Evolutionary conservation across 1,140 invertebrate species (phyloP), one percentile per base, ranked within the genome.

Genomic region (Hylaeus volcanicus): DNA sequence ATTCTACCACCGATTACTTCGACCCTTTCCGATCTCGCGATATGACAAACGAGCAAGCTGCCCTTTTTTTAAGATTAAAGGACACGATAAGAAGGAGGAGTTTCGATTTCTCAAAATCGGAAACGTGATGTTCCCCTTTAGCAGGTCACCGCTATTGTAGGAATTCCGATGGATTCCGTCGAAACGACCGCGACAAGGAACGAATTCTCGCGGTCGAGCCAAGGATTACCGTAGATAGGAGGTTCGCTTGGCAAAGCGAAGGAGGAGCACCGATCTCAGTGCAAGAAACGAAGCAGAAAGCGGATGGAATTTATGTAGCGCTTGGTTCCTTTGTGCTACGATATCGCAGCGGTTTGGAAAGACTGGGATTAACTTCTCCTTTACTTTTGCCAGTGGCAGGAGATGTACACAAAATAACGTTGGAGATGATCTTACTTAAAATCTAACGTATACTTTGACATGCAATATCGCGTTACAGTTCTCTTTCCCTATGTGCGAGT

Each of bases 341-440:
- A 3, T 41, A 53, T 73, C 64, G 74, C 66, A 51, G 64, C 69
- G 14, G 39, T 15, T 14, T 69, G 58, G 74, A 83, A 86, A 71
- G 73, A 56, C 73, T 58, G 64, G 64, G 78, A 88, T 88, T 88
- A 86, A 88, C 85, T 85, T 86, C 86, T 87, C 85, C 71, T 79
- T 75, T 82, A 81, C 72, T 69, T 73, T 72, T 68, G 72, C 64
- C 69, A 70, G 71, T 74, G 70, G 70, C 72, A 14, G 26, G 41
- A 53, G n/a, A 39, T 12, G 26, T 12, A 39, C 5, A 55, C 11
- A 5, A 15, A 15, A 26, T 26, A 26, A 26, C 26, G 26, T 26
- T 26, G 26, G 26, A 26, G 26, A 26, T 26, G 26, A 26, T 26
- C 26, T 26, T 26, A 26, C 26, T 26, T 26, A 26, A 26, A 26